Conservation (phyloP, 2,797 vertebrate species). For the Chelmon rostratus region DNA sequence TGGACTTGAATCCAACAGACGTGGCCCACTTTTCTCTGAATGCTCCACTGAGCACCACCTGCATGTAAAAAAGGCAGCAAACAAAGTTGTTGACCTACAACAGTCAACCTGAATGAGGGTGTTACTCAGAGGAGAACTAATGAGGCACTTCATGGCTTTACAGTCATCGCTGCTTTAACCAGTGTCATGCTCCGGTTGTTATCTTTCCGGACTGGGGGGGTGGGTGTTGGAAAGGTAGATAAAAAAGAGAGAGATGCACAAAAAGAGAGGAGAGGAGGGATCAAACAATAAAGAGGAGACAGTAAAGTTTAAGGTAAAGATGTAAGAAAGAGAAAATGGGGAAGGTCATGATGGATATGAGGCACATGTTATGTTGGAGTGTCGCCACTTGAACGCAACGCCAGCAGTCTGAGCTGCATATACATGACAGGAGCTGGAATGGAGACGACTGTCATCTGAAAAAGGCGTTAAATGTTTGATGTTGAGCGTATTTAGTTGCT, state of each 20-base stretch:
- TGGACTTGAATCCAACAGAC: constrained; percentile 34
- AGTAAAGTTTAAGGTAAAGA: neutral
- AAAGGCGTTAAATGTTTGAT: constrained; percentile 26
- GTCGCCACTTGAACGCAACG: neutral
- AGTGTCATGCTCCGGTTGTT: neutral
- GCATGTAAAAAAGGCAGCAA: constrained; percentile 50
- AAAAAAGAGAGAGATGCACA: constrained; percentile 8
- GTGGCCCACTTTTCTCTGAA: constrained; percentile 36
- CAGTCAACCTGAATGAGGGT: constrained; percentile 53
- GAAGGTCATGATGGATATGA: neutral
- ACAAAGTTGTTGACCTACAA: constrained; percentile 64
- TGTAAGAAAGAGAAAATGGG: neutral
- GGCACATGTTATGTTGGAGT: neutral
- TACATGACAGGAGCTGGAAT: neutral
- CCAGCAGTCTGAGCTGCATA: neutral
- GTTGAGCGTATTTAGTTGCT: neutral
- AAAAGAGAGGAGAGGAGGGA: neutral
- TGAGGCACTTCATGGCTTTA: constrained; percentile 31
- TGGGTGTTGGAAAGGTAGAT: neutral
- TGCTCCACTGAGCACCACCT: constrained; percentile 44
- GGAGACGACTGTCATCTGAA: neutral
- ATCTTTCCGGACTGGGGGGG: neutral
- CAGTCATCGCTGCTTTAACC: constrained; percentile 4
- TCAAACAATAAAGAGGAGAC: neutral
- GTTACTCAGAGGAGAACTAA: constrained; percentile 40